These are phyloP conservation scores for Stichopus horrens DNA, from an alignment of 53 echinoderm and acorn worm genomes.

Conservation along the genomic window DNA sequence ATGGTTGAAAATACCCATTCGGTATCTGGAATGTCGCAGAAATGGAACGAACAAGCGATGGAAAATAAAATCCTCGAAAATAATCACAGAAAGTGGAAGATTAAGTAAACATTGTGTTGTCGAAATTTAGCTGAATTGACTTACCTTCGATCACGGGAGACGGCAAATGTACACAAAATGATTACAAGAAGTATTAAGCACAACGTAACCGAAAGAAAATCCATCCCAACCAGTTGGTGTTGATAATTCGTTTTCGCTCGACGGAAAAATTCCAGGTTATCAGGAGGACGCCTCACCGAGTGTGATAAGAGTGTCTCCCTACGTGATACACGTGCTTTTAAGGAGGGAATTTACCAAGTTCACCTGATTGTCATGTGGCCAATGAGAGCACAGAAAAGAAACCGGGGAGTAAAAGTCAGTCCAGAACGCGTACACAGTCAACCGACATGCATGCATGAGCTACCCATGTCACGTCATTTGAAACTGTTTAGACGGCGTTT, in stretches of 20 bases:
- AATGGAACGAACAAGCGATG: no score
- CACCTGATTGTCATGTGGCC: constrained; percentile 26
- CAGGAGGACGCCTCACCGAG: background rate
- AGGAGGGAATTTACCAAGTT: constrained; percentile 18
- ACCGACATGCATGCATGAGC: background rate
- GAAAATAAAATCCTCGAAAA: no score
- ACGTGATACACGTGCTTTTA: background rate
- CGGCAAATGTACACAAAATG: background rate
- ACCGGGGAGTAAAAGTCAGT: no score
- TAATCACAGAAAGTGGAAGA: no score
- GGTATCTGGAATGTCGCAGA: no score
- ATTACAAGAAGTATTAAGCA: background rate
- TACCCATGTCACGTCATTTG: background rate
- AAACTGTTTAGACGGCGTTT: no score
- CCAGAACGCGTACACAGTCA: background rate
- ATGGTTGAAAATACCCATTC: no score
- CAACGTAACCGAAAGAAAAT: constrained; percentile 1
- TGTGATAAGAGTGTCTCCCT: background rate
- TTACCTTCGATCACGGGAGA: constrained; percentile 26
- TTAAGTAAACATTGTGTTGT: no score
- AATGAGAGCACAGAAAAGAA: background rate
- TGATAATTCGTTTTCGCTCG: no score
- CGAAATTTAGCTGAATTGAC: no score
- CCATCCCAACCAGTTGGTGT: background rate
- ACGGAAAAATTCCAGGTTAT: no score